A percentile compares a stretch with the other conserved stretches of the same genome.
These are phyloP conservation scores for Sylvia atricapilla DNA, from an alignment of 2,113 vertebrate species.

Conservation along the genomic window DNA sequence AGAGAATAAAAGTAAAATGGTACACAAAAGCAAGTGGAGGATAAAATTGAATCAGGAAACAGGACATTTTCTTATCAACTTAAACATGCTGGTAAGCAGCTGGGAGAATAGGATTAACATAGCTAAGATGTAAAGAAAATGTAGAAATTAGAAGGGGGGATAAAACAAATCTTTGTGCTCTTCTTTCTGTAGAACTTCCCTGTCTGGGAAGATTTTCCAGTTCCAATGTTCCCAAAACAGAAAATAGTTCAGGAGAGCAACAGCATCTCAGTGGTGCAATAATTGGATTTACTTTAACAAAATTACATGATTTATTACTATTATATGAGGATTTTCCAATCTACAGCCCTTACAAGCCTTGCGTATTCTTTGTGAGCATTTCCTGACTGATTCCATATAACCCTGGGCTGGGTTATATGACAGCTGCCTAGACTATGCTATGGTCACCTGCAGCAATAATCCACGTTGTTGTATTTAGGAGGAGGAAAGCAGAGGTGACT, in stretches of 20 bases:
- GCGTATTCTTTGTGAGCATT: neutral
- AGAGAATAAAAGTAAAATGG: neutral
- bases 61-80: neutral
- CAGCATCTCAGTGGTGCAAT: neutral
- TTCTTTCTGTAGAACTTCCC: neutral
- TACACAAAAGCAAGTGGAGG: neutral
- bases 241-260: neutral
- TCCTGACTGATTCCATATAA: neutral
- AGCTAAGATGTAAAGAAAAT: neutral
- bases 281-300: neutral
- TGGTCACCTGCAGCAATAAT: neutral
- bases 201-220: neutral
- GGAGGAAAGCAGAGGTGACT: neutral
- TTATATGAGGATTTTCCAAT: neutral
- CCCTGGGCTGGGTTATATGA: neutral
- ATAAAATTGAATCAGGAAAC: neutral
- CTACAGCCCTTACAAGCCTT: neutral
- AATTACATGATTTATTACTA: neutral
- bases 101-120: neutral
- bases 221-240: neutral
- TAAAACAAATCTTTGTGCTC: neutral
- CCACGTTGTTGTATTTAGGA: neutral
- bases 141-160: neutral
- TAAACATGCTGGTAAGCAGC: neutral
- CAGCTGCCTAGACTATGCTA: neutral